Conservation (phyloP, 2,888 invertebrate species). For the Antheraea assamensis region DNA sequence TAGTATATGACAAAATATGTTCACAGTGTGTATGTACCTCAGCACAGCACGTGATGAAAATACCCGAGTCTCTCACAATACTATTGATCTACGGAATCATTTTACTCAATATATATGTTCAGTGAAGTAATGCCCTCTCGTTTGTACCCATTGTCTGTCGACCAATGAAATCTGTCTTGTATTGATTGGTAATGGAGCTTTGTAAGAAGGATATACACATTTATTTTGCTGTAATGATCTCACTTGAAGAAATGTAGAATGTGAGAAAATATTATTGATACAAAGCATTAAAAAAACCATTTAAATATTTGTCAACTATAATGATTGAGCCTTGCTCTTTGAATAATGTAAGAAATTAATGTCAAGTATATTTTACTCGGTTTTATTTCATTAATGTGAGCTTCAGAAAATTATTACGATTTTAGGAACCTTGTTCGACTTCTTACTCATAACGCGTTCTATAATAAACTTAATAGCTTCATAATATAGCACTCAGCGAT, state of each 20-base stretch:
- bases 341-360: too few relatives aligned
- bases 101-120: background rate
- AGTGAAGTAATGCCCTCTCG: conserved; percentile 22
- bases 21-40: background rate
- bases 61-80: conserved; percentile 17
- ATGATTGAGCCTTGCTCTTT: too few relatives aligned
- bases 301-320: too few relatives aligned
- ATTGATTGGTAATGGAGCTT: conserved; percentile 10
- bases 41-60: conserved; percentile 7
- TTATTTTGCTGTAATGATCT: background rate
- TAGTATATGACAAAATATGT: background rate
- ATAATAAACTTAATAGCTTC: too few relatives aligned
- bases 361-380: too few relatives aligned
- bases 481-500: too few relatives aligned
- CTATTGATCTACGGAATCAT: conserved; percentile 31
- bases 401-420: too few relatives aligned
- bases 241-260: background rate
- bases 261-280: background rate
- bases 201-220: background rate
- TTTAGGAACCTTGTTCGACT: too few relatives aligned
- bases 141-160: conserved; percentile 28
- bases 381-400: too few relatives aligned
- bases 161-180: conserved; percentile 8
- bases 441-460: too few relatives aligned
- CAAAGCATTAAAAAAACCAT: too few relatives aligned